Base-by-base conservation (phyloP, 2,888 invertebrate species). In the Mylabris sibirica region DNA sequence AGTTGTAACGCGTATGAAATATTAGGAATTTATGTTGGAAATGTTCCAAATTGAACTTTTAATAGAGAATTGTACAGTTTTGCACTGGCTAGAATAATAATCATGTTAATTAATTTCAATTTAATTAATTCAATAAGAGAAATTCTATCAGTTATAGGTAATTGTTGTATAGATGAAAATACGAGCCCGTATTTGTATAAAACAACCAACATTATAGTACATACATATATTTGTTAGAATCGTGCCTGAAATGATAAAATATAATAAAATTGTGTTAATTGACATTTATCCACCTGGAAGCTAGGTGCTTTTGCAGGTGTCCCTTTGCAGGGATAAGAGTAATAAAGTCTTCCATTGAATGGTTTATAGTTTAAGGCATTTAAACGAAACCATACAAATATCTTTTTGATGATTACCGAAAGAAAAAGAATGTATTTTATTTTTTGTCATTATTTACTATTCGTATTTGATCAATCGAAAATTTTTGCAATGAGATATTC, bases 391-490 rank as follows among this genome's bases (percentile, higher is more conserved):
- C 77, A 73, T 77, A 75, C 72, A 77, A 75, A 68, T 67, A 57
- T 57, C 57, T 64, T 72, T 72, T 67, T 71, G 65, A 68, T 62
- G 64, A 60, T 69, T 66, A 63, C 65, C 68, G 65, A 69, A 68
- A 63, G 72, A 75, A 79, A 77, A 76, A 73, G 71, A 72, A 72
- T 72, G 74, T 76, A 6, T 6, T 30, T 30, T 30, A 72, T 73
- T 72, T 73, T 77, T 77, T 68, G 73, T 71, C 38, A 38, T 38
- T 49, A 49, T 57, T 57, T 14, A 57, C 77, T 71, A 78, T 77
- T 78, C 68, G 74, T 73, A 76, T 72, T 79, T 79, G 80, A 79
- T 81, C 80, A 79, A 77, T 78, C 75, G 79, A 76, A 74, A 79
- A 79, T 78, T 76, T 77, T 59, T 66, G 65, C 68, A 67, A 70